Conservation (phyloP, 2,888 invertebrate species). For the Selenia dentaria region DNA sequence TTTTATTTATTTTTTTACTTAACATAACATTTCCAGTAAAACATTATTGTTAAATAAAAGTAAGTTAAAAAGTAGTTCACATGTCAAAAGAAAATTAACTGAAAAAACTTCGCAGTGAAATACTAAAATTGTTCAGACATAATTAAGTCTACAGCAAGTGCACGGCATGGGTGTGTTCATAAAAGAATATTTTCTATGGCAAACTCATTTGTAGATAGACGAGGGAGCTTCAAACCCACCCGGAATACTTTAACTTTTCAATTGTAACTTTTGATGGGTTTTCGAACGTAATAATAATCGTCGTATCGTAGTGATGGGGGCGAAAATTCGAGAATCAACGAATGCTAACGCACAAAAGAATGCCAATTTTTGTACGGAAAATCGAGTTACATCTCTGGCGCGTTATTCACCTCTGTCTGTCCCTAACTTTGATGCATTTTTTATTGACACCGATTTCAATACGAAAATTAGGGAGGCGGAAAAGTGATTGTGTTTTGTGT, state of each 20-base stretch:
- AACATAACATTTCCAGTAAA: too few relatives aligned
- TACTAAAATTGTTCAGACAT: conserved; percentile 45
- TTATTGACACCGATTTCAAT: conserved; percentile 52
- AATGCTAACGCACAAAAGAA: conserved; percentile 71
- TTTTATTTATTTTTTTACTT: too few relatives aligned
- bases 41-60: conserved; percentile 11
- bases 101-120: conserved; percentile 39
- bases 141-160: conserved; percentile 50
- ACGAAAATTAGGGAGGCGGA: conserved; percentile 34
- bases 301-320: conserved; percentile 75
- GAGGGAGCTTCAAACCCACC: conserved; percentile 72
- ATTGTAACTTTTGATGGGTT: conserved; percentile 85
- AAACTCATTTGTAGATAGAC: conserved; percentile 78
- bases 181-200: conserved; percentile 75
- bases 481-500: conserved; percentile 33
- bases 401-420: conserved; percentile 62
- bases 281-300: conserved; percentile 84
- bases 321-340: conserved; percentile 59
- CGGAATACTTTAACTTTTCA: conserved; percentile 85
- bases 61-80: conserved; percentile 9
- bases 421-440: conserved; percentile 58
- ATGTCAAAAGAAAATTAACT: conserved; percentile 35
- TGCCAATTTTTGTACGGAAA: conserved; percentile 79
- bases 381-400: conserved; percentile 73
- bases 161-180: conserved; percentile 58